Percentiles rank a stretch among this genome's conserved stretches.
Conservation (phyloP, 1,140 invertebrate genomes). For the Drosophila arizonae region DNA sequence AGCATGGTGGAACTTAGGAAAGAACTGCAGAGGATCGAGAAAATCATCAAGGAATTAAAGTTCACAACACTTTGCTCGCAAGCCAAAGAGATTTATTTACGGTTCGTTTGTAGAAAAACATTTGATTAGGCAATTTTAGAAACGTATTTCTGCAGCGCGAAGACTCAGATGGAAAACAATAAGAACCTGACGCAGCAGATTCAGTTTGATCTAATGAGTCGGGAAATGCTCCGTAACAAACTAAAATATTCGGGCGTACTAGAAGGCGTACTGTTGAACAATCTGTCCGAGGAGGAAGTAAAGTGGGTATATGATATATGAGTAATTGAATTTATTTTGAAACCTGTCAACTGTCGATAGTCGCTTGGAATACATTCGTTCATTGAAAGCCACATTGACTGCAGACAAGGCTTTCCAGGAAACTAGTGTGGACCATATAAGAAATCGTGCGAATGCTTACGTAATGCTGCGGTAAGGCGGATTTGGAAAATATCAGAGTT, state of each 20-base stretch:
- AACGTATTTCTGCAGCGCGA: neutral
- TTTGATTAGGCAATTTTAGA: neutral
- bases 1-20: neutral
- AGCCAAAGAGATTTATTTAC: conserved; percentile 10
- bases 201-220: neutral
- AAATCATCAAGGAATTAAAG: neutral
- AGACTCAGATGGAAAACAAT: neutral
- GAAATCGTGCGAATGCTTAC: conserved; percentile 17
- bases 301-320: conserved; percentile 42
- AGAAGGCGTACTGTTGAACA: conserved; percentile 59
- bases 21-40: neutral
- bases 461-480: too few relatives aligned
- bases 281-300: conserved; percentile 71
- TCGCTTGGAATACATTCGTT: conserved; percentile 58
- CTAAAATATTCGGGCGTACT: conserved; percentile 47
- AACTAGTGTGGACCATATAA: too few relatives aligned
- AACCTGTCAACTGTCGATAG: conserved; percentile 24
- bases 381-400: conserved; percentile 49
- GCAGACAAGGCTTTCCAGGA: conserved; percentile 36
- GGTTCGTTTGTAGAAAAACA: neutral
- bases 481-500: neutral
- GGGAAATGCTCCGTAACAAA: conserved; percentile 21
- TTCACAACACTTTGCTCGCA: conserved; percentile 2
- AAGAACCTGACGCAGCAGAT: neutral
- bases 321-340: too few relatives aligned